These are phyloP conservation scores for Tyria jacobaeae DNA, from an alignment of 2,888 invertebrate species.

Conservation along the genomic window DNA sequence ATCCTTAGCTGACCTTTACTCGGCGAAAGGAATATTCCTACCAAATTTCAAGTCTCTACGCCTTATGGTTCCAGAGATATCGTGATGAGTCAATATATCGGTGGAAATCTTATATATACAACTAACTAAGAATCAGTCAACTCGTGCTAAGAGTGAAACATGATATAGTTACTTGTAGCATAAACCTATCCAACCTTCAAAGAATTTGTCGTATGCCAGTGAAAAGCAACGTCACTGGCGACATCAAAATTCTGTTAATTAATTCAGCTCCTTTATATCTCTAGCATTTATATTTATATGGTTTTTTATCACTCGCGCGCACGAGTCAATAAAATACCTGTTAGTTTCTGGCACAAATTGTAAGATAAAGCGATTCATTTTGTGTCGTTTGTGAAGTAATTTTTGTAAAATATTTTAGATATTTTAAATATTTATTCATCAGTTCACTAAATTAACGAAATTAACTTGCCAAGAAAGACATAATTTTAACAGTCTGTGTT, in stretches of 20 bases:
- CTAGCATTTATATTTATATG: conserved; percentile 78
- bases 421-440: not conserved
- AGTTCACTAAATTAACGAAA: too few species aligned
- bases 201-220: conserved; percentile 77
- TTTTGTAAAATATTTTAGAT: too few species aligned
- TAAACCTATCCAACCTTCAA: conserved; percentile 50
- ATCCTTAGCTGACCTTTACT: too few species aligned
- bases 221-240: conserved; percentile 66
- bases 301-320: conserved; percentile 76
- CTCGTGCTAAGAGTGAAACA: conserved; percentile 11
- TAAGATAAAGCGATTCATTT: conserved; percentile 39
- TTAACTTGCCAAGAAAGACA: too few species aligned
- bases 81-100: too few species aligned
- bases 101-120: too few species aligned
- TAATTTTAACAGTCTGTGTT: too few species aligned
- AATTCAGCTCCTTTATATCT: conserved; percentile 80
- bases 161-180: conserved; percentile 49
- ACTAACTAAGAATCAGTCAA: not conserved
- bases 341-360: conserved; percentile 47
- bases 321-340: conserved; percentile 80
- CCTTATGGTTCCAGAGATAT: too few species aligned
- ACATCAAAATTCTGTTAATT: conserved; percentile 81
- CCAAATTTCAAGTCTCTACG: too few species aligned
- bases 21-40: too few species aligned
- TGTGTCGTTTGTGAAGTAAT: too few species aligned